These are phyloP conservation scores for Odobenus rosmarus DNA, from an alignment of 2,113 vertebrate genomes.

Conservation along the genomic window DNA sequence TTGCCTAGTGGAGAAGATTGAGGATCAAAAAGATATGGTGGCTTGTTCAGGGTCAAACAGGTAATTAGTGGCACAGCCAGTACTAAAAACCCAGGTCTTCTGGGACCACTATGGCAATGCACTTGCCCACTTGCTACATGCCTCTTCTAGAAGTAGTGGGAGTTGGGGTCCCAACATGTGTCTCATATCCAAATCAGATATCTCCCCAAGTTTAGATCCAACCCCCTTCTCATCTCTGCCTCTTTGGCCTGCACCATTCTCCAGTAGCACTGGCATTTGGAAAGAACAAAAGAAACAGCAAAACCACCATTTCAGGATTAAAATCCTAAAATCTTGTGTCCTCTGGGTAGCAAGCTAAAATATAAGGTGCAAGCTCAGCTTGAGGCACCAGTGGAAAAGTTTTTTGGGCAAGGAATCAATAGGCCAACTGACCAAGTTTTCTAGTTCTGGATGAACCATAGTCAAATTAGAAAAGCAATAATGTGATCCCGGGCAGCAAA, in stretches of 20 bases:
- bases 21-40: not conserved
- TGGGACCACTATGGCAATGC: not conserved
- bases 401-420: slow-evolving; percentile 45
- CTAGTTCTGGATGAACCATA: slow-evolving; percentile 53
- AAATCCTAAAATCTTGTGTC: not conserved
- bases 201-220: not conserved
- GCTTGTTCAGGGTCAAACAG: not conserved
- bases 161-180: not conserved
- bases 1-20: not conserved
- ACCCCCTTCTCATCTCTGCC: not conserved
- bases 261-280: not conserved
- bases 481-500: slow-evolving; percentile 65
- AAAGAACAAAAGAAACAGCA: not conserved
- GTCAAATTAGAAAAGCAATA: slow-evolving; percentile 73
- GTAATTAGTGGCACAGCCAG: not conserved
- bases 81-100: not conserved
- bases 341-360: slow-evolving; percentile 56
- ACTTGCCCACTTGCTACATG: not conserved
- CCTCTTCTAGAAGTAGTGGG: not conserved
- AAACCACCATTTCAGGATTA: slow-evolving; percentile 23
- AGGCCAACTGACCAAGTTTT: slow-evolving; percentile 52
- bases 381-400: slow-evolving; percentile 48
- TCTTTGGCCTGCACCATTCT: not conserved
- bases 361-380: slow-evolving; percentile 48
- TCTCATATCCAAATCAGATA: not conserved